Percentiles rank a stretch among this genome's conserved stretches.
Evolutionary conservation across 2,797 vertebrate species (phyloP).

Genomic region (Chiloscyllium punctatum): DNA sequence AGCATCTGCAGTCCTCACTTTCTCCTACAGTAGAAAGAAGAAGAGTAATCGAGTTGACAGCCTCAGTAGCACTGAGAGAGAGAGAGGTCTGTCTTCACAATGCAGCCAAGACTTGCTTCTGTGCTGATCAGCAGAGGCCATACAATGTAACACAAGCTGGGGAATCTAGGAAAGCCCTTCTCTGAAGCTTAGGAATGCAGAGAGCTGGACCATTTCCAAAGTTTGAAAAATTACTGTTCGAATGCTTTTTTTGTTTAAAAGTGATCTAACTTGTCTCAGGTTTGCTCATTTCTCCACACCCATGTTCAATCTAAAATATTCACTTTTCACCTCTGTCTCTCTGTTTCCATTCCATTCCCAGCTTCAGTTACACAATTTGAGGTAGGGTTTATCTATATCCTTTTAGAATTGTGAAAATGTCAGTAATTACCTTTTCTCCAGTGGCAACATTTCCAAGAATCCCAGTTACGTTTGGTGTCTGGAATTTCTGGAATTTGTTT

Average conservation of each 20-base stretch:
- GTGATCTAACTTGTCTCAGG: neutral
- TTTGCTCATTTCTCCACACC: neutral
- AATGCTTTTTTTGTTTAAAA: neutral
- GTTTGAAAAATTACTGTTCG: neutral
- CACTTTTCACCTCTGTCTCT: neutral
- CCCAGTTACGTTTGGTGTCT: neutral
- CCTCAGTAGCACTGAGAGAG: neutral
- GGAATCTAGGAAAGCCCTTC: neutral
- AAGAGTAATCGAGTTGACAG: neutral
- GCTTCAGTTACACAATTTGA: neutral
- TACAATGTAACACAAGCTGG: neutral
- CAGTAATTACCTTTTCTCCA: neutral
- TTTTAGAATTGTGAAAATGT: neutral
- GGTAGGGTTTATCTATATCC: neutral
- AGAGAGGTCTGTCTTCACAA: neutral
- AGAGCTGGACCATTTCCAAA: neutral
- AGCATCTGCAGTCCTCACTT: no score
- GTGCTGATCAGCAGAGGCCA: neutral
- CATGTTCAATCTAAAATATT: neutral
- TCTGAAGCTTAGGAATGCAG: neutral
- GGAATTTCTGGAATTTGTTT: neutral
- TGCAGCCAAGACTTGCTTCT: neutral
- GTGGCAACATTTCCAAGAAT: neutral
- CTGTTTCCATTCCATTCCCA: neutral
- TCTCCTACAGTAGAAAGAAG: neutral